Evolutionary conservation across 30 jellyfish, hydroid and myxozoan species (phyloP).

Genomic region (Cassiopea andromeda): DNA sequence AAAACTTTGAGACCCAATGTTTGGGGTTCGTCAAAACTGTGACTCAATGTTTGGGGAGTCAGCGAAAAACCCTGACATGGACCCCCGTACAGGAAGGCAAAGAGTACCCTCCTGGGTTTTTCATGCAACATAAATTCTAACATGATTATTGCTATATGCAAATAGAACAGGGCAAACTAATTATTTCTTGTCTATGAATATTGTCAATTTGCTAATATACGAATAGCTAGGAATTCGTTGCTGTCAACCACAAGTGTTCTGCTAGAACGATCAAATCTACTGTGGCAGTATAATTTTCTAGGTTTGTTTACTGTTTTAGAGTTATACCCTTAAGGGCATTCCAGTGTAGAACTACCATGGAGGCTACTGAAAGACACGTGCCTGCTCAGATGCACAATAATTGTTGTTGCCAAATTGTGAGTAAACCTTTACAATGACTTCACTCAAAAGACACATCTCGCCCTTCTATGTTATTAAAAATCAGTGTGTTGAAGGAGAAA

Average conservation of each 20-base stretch:
- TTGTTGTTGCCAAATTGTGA: background rate
- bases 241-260: background rate
- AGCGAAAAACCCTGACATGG: too few species aligned
- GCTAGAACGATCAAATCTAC: background rate
- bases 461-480: too few species aligned
- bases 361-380: background rate
- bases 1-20: too few species aligned
- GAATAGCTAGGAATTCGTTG: background rate
- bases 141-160: background rate
- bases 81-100: too few species aligned
- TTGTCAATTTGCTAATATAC: background rate
- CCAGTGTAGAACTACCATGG: background rate
- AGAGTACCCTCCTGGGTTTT: too few species aligned
- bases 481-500: too few species aligned
- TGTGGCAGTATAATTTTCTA: background rate
- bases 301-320: background rate
- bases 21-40: too few species aligned
- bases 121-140: background rate
- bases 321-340: background rate
- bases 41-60: too few species aligned
- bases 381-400: background rate
- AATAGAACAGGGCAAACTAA: background rate
- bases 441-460: too few species aligned
- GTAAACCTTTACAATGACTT: too few species aligned
- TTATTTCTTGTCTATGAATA: background rate